phyloP scores from a whole-genome alignment of 2,797 vertebrate genomes.

The Gadopsis marmoratus region DNA sequence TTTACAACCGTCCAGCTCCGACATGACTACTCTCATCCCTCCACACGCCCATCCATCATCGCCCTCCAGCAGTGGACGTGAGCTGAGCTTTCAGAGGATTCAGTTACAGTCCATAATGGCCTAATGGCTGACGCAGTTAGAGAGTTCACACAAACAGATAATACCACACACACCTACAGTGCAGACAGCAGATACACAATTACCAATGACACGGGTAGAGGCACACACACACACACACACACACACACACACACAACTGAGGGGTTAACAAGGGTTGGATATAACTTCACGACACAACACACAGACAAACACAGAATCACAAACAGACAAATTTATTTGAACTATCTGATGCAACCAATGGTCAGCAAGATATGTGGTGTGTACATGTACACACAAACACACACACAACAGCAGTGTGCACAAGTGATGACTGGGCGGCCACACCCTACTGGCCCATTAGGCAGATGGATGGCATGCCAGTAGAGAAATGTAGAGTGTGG shows the following conservation, averaged over 20 bases:
- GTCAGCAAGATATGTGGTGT: constrained; percentile 6
- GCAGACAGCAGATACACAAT: constrained; percentile 6
- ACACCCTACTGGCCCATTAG: constrained; percentile 78
- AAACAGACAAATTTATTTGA: constrained; percentile 16
- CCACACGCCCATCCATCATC: constrained; percentile 62
- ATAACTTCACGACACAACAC: background rate
- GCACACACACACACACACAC: background rate
- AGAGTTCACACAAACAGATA: constrained; percentile 51
- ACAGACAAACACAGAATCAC: constrained; percentile 19
- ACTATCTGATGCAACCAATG: background rate
- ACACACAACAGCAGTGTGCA: constrained; percentile 40
- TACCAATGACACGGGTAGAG: constrained; percentile 17
- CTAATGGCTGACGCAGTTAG: constrained; percentile 72
- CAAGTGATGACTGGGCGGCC: constrained; percentile 66
- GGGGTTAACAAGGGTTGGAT: background rate
- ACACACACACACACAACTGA: background rate
- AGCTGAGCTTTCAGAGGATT: constrained; percentile 80
- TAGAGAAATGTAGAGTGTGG: constrained; percentile 75
- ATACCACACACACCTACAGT: constrained; percentile 1
- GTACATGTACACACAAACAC: constrained; percentile 24
- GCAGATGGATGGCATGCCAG: constrained; percentile 73
- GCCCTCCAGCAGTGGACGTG: constrained; percentile 52
- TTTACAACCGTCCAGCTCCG: constrained; percentile 38
- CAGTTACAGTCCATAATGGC: constrained; percentile 80
- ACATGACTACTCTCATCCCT: constrained; percentile 47